Percentiles rank a stretch among this genome's conserved stretches.
These are phyloP conservation scores for Rhinophrynus dorsalis DNA, from an alignment of 2,797 vertebrate genomes.

Conservation along the genomic window DNA sequence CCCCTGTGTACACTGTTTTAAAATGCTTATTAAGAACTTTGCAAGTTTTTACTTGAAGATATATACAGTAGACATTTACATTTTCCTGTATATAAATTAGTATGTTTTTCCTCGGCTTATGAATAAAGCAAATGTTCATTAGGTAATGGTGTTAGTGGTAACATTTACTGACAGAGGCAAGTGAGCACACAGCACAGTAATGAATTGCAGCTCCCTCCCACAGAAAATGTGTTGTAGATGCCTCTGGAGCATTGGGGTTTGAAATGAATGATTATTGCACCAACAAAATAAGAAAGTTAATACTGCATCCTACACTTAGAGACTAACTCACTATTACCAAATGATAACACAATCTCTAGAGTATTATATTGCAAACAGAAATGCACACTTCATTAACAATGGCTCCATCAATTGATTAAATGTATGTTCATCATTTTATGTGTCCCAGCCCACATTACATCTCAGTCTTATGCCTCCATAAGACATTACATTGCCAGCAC, in stretches of 20 bases:
- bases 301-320: conserved; percentile 21
- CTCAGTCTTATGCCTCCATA: not conserved
- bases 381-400: conserved; percentile 44
- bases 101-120: not conserved
- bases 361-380: conserved; percentile 31
- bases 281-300: conserved; percentile 30
- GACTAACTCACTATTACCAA: conserved; percentile 27
- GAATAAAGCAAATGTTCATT: conserved; percentile 10
- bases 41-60: not conserved
- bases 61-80: too few species aligned
- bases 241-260: conserved; percentile 29
- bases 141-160: conserved; percentile 10
- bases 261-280: conserved; percentile 41
- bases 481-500: conserved; percentile 23
- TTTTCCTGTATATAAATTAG: too few species aligned
- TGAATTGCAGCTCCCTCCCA: conserved; percentile 21
- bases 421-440: conserved; percentile 28
- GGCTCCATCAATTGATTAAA: conserved; percentile 10
- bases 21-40: too few species aligned
- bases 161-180: not conserved
- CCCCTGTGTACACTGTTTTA: too few species aligned
- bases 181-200: not conserved
- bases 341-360: conserved; percentile 38
- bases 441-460: not conserved
- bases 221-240: not conserved